A percentile compares a stretch with the other conserved stretches of the same genome.
These are phyloP conservation scores for Papilio protenor DNA, from an alignment of 2,888 invertebrate species.

Conservation along the genomic window DNA sequence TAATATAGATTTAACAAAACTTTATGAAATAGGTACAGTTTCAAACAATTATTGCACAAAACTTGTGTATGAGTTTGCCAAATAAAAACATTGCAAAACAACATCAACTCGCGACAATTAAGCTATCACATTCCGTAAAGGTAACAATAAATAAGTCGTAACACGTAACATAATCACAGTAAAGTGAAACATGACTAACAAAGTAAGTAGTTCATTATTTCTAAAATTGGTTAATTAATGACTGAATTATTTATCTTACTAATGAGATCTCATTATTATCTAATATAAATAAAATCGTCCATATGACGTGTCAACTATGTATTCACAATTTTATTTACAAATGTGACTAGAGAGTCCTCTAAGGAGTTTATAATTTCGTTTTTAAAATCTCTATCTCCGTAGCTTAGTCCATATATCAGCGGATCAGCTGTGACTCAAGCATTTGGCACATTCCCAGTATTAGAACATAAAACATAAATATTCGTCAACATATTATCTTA, in stretches of 20 bases:
- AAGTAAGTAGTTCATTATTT: slow-evolving; percentile 77
- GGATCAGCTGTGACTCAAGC: slow-evolving; percentile 70
- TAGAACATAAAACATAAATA: slow-evolving; percentile 68
- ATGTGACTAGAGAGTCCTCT: slow-evolving; percentile 81
- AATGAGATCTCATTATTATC: slow-evolving; percentile 82
- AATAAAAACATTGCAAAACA: slow-evolving; percentile 74
- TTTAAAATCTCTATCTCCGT: slow-evolving; percentile 65
- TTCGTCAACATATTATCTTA: slow-evolving; percentile 65
- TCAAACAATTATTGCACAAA: slow-evolving; percentile 69
- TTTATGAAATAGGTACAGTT: slow-evolving; percentile 56
- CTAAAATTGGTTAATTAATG: slow-evolving; percentile 82
- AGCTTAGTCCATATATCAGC: slow-evolving; percentile 72
- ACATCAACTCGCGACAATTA: slow-evolving; percentile 73
- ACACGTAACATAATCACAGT: slow-evolving; percentile 84
- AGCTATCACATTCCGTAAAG: slow-evolving; percentile 79
- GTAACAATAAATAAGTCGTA: slow-evolving; percentile 80
- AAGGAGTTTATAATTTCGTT: slow-evolving; percentile 72
- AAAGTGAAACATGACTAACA: slow-evolving; percentile 83
- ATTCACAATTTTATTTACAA: slow-evolving; percentile 83
- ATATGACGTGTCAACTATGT: slow-evolving; percentile 78
- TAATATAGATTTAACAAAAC: slow-evolving; percentile 53
- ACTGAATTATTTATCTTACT: slow-evolving; percentile 81
- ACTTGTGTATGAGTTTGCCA: slow-evolving; percentile 61
- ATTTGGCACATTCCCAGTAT: slow-evolving; percentile 82
- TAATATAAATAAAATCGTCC: slow-evolving; percentile 80